phyloP scores from a whole-genome alignment of 1,140 invertebrate genomes.

The Meloidogyne exigua region DNA sequence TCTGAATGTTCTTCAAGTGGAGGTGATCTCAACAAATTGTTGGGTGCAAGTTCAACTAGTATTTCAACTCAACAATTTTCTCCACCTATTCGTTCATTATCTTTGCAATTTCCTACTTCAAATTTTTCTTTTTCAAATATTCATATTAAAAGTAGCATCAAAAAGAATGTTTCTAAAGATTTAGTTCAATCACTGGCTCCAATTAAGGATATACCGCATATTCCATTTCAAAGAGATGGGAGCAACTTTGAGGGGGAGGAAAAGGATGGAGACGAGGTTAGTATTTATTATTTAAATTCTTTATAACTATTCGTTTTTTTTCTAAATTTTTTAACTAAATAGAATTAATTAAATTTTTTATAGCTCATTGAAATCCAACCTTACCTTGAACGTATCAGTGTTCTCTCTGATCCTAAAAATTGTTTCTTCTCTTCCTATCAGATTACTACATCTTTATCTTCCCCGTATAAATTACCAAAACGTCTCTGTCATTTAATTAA shows the following conservation, averaged over 20 bases:
- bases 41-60: not conserved
- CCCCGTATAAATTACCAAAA: slow-evolving; percentile 23
- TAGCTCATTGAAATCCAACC: not conserved
- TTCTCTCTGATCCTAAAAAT: not conserved
- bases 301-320: too few species aligned
- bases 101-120: not conserved
- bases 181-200: slow-evolving; percentile 12
- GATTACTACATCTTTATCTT: not conserved
- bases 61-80: not conserved
- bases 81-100: not conserved
- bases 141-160: not conserved
- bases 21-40: slow-evolving; percentile 10
- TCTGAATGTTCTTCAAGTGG: slow-evolving; percentile 25
- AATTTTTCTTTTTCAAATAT: not conserved
- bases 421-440: not conserved
- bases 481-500: slow-evolving; percentile 37
- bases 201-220: slow-evolving; percentile 24
- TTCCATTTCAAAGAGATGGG: slow-evolving; percentile 14
- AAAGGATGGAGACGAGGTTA: not conserved
- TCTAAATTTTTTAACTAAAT: too few species aligned
- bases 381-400: not conserved
- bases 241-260: not conserved
- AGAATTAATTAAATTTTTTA: not conserved
- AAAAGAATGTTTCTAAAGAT: slow-evolving; percentile 7
- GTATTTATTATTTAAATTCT: not conserved